Conservation (phyloP, 1,140 invertebrate species). For the Tribolium madens region DNA sequence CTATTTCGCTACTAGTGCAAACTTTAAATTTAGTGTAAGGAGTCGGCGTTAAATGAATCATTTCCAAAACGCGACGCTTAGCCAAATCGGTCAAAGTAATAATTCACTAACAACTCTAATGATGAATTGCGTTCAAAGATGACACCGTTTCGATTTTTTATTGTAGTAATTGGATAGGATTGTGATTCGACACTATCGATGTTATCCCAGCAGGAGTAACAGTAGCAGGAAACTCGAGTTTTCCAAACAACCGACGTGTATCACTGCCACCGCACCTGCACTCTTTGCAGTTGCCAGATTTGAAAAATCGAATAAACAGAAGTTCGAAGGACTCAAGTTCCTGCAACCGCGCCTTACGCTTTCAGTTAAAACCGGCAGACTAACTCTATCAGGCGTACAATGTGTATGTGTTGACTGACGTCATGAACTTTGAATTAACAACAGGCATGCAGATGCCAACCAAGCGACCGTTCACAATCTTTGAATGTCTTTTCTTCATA, state of each 20-base stretch:
- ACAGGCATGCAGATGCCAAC: slow-evolving; percentile 41
- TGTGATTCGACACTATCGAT: not conserved
- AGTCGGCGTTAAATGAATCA: slow-evolving; percentile 3
- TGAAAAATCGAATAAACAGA: slow-evolving; percentile 9
- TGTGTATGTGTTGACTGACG: slow-evolving; percentile 44
- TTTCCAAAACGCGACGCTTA: not conserved
- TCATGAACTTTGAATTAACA: slow-evolving; percentile 40
- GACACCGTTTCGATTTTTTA: too few species aligned
- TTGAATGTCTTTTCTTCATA: not conserved
- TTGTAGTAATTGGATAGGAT: not conserved
- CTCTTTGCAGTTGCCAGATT: not conserved
- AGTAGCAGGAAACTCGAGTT: slow-evolving; percentile 4
- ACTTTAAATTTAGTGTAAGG: slow-evolving; percentile 8
- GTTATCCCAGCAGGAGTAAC: slow-evolving; percentile 4
- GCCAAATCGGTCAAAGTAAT: not conserved
- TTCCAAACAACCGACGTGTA: not conserved
- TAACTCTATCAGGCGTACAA: slow-evolving; percentile 41
- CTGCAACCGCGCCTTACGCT: slow-evolving; percentile 43
- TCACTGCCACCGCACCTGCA: slow-evolving; percentile 33
- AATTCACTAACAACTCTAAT: too few species aligned
- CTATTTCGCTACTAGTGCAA: slow-evolving; percentile 1
- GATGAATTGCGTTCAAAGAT: too few species aligned
- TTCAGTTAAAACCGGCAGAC: slow-evolving; percentile 41
- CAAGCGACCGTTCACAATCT: slow-evolving; percentile 33
- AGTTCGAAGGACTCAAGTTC: not conserved